Evolutionary conservation across 2,888 invertebrate genomes (phyloP).

Genomic region (Scotopteryx bipunctaria): DNA sequence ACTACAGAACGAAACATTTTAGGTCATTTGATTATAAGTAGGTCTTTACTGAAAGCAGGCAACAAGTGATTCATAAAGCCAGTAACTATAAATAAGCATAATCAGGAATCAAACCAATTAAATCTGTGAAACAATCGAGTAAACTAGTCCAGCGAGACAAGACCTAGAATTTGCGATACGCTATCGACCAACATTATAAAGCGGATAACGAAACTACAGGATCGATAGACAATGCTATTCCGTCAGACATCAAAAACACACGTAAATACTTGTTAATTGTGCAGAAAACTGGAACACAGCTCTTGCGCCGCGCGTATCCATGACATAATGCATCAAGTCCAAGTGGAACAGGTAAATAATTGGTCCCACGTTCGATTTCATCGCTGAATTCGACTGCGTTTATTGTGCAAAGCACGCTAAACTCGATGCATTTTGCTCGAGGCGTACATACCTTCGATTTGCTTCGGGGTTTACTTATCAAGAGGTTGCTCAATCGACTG

Average conservation of each 20-base stretch:
- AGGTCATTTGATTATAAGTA: no score
- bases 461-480: constrained; percentile 40
- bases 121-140: constrained; percentile 40
- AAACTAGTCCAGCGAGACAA: constrained; percentile 55
- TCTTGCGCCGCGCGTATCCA: constrained; percentile 42
- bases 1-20: no score
- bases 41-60: no score
- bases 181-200: constrained; percentile 46
- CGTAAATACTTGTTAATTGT: constrained; percentile 57
- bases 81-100: not conserved
- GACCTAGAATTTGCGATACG: constrained; percentile 51
- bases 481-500: constrained; percentile 44
- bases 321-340: constrained; percentile 56
- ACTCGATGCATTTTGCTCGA: constrained; percentile 47
- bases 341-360: constrained; percentile 64
- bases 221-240: constrained; percentile 43
- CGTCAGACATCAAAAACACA: constrained; percentile 45
- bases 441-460: constrained; percentile 41
- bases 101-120: constrained; percentile 9
- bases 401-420: constrained; percentile 50
- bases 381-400: constrained; percentile 52
- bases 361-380: constrained; percentile 76
- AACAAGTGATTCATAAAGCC: constrained; percentile 1
- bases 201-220: constrained; percentile 44
- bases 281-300: constrained; percentile 56